phyloP scores from a whole-genome alignment of 2,113 vertebrate species.

The Tychaedon coryphoeus region DNA sequence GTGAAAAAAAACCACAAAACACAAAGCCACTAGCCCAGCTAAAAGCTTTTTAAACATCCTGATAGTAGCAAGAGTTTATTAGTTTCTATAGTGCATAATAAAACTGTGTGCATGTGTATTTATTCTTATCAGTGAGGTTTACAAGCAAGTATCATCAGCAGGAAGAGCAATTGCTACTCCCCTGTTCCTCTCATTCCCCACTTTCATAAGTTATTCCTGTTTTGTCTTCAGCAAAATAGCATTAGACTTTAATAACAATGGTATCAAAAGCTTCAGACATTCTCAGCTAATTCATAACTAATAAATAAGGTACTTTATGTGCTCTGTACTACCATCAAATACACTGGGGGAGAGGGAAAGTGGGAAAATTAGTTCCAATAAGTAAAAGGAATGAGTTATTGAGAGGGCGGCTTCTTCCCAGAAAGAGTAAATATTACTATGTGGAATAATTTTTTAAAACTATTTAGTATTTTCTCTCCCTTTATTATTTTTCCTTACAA shows the following conservation, averaged over 20 bases:
- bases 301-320: neutral
- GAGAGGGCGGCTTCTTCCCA: neutral
- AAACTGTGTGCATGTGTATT: neutral
- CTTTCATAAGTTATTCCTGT: neutral
- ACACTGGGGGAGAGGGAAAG: neutral
- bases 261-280: neutral
- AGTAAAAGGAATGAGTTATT: neutral
- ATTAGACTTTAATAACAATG: neutral
- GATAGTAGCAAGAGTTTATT: neutral
- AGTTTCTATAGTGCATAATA: neutral
- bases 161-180: neutral
- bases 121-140: neutral
- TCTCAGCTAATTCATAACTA: neutral
- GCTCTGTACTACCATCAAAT: neutral
- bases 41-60: constrained; percentile 3
- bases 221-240: constrained; percentile 10
- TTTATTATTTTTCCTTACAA: neutral
- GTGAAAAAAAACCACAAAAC: accelerated
- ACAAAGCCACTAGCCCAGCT: neutral
- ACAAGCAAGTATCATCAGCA: neutral
- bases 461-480: neutral
- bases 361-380: neutral
- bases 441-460: neutral
- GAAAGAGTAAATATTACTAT: neutral
- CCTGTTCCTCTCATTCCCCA: neutral